phyloP scores from a whole-genome alignment of 1,140 invertebrate genomes.

The Melitaea cinxia region DNA sequence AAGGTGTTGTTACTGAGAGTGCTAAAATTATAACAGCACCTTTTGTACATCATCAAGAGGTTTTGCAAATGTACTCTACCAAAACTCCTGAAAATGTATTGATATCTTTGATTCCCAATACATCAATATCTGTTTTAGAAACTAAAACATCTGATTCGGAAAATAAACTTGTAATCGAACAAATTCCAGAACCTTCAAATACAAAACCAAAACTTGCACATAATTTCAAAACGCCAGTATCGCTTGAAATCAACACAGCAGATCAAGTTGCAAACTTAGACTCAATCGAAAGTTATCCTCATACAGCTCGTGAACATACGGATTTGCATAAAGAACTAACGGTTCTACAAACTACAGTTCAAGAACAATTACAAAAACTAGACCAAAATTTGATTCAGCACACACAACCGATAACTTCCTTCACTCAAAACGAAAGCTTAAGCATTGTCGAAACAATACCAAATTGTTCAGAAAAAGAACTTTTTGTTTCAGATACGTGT shows the following conservation, averaged over 20 bases:
- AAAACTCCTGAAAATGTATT: slow-evolving; percentile 51
- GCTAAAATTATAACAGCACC: slow-evolving; percentile 59
- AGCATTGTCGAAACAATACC: slow-evolving; percentile 62
- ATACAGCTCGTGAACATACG: slow-evolving; percentile 51
- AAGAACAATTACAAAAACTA: slow-evolving; percentile 58
- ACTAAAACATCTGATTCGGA: slow-evolving; percentile 58
- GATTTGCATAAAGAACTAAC: slow-evolving; percentile 65
- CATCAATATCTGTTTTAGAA: slow-evolving; percentile 57
- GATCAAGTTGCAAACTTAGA: slow-evolving; percentile 55
- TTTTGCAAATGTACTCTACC: slow-evolving; percentile 36
- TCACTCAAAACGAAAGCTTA: slow-evolving; percentile 60
- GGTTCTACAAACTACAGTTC: slow-evolving; percentile 56
- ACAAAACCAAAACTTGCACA: slow-evolving; percentile 52
- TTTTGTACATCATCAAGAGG: slow-evolving; percentile 66
- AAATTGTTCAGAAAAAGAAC: slow-evolving; percentile 40
- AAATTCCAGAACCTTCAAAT: slow-evolving; percentile 44
- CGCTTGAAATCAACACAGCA: slow-evolving; percentile 58
- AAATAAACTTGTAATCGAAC: slow-evolving; percentile 46
- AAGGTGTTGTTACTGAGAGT: slow-evolving; percentile 55
- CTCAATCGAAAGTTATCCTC: slow-evolving; percentile 26
- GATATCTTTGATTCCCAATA: slow-evolving; percentile 55
- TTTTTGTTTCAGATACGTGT: slow-evolving; percentile 37
- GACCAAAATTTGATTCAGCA: slow-evolving; percentile 38
- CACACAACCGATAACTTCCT: slow-evolving; percentile 45
- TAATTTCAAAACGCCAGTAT: slow-evolving; percentile 56